Conservation (phyloP, 2,113 vertebrate genomes). For the Salvator merianae region DNA sequence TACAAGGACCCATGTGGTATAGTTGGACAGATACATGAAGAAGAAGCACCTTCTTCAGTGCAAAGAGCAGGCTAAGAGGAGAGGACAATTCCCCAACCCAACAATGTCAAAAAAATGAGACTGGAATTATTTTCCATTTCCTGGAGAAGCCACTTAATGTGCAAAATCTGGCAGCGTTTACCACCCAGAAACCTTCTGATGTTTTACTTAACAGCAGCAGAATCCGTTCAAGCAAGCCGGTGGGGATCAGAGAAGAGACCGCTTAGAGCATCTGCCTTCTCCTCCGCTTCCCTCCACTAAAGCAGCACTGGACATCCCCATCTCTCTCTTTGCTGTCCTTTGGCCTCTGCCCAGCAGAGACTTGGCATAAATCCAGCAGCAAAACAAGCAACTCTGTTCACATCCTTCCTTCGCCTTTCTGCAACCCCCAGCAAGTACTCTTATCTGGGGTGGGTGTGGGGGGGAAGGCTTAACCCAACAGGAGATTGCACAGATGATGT, state of each 20-base stretch:
- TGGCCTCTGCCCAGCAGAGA: slow-evolving; percentile 26
- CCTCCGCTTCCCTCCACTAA: background rate
- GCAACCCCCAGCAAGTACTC: background rate
- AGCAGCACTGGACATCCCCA: slow-evolving; percentile 11
- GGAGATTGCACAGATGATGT: slow-evolving; percentile 33
- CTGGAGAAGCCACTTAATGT: slow-evolving; percentile 42
- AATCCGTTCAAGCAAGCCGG: background rate
- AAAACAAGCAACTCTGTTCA: background rate
- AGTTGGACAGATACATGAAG: background rate
- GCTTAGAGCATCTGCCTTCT: background rate
- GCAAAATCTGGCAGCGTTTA: slow-evolving; percentile 15
- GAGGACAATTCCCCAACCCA: background rate
- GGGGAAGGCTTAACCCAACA: slow-evolving; percentile 12
- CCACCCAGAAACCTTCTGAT: background rate
- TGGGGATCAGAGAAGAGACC: background rate
- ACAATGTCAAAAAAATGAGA: background rate
- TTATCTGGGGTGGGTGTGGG: background rate
- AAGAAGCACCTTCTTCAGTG: slow-evolving; percentile 30
- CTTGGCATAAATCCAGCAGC: slow-evolving; percentile 9
- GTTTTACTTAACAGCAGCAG: accelerated
- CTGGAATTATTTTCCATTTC: background rate
- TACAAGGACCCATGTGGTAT: background rate
- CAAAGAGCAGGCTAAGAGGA: background rate
- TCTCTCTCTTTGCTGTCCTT: background rate
- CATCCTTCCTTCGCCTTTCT: background rate